phyloP scores from a whole-genome alignment of 2,113 vertebrate genomes.

The crab-eating macaque (Macaca fascicularis) region DNA sequence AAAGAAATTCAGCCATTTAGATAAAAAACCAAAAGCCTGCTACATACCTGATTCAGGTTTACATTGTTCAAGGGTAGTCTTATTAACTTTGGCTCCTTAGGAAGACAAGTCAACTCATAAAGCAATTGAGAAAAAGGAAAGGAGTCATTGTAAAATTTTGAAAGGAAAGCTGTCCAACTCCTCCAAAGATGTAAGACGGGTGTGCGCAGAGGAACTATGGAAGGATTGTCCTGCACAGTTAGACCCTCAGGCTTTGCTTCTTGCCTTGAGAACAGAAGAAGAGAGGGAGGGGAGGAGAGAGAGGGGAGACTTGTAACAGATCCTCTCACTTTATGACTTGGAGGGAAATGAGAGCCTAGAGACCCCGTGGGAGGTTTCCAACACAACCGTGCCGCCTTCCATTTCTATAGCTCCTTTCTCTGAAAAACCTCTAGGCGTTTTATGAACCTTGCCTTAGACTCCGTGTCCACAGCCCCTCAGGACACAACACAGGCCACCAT shows the following conservation, averaged over 20 bases:
- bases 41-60: background rate
- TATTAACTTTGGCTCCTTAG: background rate
- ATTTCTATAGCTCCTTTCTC: conserved; percentile 63
- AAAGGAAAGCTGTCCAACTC: background rate
- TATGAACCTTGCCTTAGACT: conserved; percentile 61
- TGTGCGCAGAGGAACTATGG: accelerated
- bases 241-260: background rate
- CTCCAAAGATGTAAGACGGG: background rate
- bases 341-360: conserved; percentile 7
- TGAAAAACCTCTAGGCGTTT: conserved; percentile 51
- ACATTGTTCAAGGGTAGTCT: background rate
- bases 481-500: conserved; percentile 58
- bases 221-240: background rate
- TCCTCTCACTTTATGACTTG: background rate
- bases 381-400: background rate
- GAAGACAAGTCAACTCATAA: background rate
- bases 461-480: conserved; percentile 53
- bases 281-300: no score
- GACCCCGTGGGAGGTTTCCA: conserved; percentile 20
- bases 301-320: background rate
- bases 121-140: background rate
- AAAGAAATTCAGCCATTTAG: background rate
- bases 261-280: background rate
- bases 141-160: background rate
- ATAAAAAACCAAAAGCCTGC: background rate